Evolutionary conservation across 2,113 vertebrate species (phyloP).

Genomic region (Dromaius novaehollandiae): DNA sequence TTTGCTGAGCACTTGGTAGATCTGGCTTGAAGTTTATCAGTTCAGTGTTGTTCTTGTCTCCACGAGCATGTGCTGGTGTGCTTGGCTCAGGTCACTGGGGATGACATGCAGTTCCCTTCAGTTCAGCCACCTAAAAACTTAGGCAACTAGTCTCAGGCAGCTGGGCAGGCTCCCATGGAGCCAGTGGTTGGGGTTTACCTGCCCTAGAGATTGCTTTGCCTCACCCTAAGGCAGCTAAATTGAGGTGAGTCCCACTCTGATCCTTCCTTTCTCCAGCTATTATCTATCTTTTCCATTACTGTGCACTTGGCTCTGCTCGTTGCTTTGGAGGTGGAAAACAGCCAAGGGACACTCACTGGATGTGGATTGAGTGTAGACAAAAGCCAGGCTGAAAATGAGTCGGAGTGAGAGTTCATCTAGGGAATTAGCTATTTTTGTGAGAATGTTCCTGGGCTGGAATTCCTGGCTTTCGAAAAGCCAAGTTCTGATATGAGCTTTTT

Average conservation of each 20-base stretch:
- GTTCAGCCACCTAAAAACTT: not conserved
- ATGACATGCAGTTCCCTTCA: not conserved
- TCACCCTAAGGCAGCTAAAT: not conserved
- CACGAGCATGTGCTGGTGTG: not conserved
- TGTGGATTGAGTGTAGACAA: not conserved
- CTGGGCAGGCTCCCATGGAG: not conserved
- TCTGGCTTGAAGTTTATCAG: not conserved
- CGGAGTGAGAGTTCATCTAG: not conserved
- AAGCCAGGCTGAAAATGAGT: not conserved
- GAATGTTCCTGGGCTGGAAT: not conserved
- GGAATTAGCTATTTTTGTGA: not conserved
- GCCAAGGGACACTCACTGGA: not conserved
- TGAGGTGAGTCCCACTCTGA: accelerated
- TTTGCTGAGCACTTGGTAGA: not conserved
- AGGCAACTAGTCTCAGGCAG: not conserved
- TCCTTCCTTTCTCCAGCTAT: not conserved
- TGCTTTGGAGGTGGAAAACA: not conserved
- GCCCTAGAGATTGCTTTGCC: not conserved
- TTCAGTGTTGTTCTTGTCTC: not conserved
- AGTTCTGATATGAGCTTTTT: not conserved
- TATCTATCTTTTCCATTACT: not conserved
- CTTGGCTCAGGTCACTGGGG: not conserved
- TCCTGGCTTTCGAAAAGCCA: not conserved
- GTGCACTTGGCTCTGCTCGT: accelerated
- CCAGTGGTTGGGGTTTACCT: not conserved